These are phyloP conservation scores for Mesoligia furuncula DNA, from an alignment of 2,888 invertebrate species.

Conservation along the genomic window DNA sequence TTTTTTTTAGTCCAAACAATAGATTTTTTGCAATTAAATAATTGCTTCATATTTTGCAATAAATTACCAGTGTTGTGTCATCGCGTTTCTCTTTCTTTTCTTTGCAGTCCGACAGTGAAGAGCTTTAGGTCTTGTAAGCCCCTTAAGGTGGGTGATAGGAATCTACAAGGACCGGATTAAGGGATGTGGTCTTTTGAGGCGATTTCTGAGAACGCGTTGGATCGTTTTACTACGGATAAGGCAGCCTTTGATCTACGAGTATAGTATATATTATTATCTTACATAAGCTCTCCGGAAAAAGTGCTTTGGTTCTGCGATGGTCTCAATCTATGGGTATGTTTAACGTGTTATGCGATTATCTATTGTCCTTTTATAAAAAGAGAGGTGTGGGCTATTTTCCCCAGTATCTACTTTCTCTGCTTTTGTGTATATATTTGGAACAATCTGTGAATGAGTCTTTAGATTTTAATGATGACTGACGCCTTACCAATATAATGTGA, in stretches of 20 bases:
- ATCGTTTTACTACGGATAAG: conserved; percentile 7
- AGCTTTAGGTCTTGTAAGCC: too few relatives aligned
- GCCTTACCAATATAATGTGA: too few relatives aligned
- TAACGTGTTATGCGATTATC: neutral
- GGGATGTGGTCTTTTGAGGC: conserved; percentile 25
- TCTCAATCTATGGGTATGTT: neutral
- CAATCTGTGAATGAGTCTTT: too few relatives aligned
- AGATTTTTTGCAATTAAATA: too few relatives aligned
- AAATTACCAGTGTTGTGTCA: too few relatives aligned
- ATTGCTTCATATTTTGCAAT: too few relatives aligned
- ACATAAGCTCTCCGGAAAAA: neutral
- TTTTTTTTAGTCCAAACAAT: too few relatives aligned
- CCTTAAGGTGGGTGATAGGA: conserved; percentile 20
- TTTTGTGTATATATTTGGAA: neutral
- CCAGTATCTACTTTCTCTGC: neutral
- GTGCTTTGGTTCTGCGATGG: neutral
- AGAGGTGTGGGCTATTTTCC: neutral
- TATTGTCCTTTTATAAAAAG: neutral
- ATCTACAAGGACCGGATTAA: conserved; percentile 22
- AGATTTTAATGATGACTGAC: too few relatives aligned
- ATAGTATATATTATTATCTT: neutral
- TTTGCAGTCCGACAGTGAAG: too few relatives aligned
- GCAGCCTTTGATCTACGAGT: conserved; percentile 18
- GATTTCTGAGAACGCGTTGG: conserved; percentile 6
- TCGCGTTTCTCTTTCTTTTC: too few relatives aligned